Base-by-base conservation (phyloP, 2,888 invertebrate genomes). In the Acleris holmiana region DNA sequence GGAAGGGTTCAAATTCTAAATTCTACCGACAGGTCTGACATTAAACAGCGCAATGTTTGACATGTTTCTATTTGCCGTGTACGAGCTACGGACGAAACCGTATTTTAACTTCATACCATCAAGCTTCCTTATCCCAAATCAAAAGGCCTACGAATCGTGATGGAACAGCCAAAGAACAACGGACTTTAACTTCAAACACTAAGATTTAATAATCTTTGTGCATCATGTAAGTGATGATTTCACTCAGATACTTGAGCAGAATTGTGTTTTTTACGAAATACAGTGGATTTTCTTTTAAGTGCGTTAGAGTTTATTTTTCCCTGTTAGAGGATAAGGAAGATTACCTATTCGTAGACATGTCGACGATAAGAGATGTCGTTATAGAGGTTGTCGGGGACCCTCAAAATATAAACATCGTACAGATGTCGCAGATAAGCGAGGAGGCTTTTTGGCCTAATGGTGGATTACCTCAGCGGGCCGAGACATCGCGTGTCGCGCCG, bases 341-440 rank as follows among this genome's bases (percentile, higher is more conserved):
- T 89, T 88, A 88, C 85, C 86, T 86, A 41, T 64, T 54, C 64
- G 59, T 59, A 88, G 88, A 88, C 86, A 87, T 81, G 85, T 83
- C 85, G 83, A 83, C 78, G 88, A 89, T 91, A 88, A 91, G 87
- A 85, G 83, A 77, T 69, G 86, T 89, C 90, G 86, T 91, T 91
- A 91, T 80, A 88, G 85, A 90, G 91, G 91, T 89, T 89, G 87
- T 85, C 84, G 84, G 82, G 78, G 86, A 84, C 88, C 89, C 88
- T 89, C 86, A 85, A 89, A 91, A 89, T 90, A 90, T 91, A 89
- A 90, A 91, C 91, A 89, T 88, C 84, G 85, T 80, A 85, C 91
- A 91, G 91, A 90, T 91, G 91, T 88, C 78, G 81, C 84, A 88
- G 91, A 91, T 91, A 90, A 89, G 86, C 79, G 84, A 76, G 73